These are phyloP conservation scores for Tragelaphus buxtoni DNA, from an alignment of 2,113 vertebrate species.

Conservation along the genomic window DNA sequence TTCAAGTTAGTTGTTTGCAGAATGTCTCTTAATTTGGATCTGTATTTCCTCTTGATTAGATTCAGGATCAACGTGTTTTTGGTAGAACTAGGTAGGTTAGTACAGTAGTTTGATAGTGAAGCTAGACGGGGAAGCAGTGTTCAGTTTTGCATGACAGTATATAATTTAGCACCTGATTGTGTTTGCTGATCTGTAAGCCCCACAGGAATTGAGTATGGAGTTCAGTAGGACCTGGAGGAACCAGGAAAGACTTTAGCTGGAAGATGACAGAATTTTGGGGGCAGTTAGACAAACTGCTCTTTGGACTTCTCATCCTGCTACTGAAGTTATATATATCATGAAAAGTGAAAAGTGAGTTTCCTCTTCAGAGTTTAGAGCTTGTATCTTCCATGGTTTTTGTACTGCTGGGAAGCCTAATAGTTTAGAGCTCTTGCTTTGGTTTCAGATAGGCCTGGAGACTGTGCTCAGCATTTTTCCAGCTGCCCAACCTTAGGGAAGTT, in stretches of 20 bases:
- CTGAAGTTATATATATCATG: not conserved
- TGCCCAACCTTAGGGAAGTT: not conserved
- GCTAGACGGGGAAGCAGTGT: not conserved
- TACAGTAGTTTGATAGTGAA: slow-evolving; percentile 40
- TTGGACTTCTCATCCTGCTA: not conserved
- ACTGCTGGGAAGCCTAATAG: not conserved
- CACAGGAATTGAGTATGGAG: not conserved
- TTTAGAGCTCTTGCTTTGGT: slow-evolving; percentile 5
- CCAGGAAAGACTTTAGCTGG: not conserved
- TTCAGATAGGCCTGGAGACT: not conserved
- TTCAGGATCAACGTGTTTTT: slow-evolving; percentile 14
- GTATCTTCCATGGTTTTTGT: not conserved
- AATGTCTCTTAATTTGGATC: slow-evolving; percentile 29
- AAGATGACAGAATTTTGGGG: slow-evolving; percentile 16
- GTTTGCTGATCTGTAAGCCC: not conserved
- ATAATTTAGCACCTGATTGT: not conserved
- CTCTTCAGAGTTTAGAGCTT: not conserved
- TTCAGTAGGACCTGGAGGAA: not conserved
- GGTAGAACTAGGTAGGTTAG: not conserved
- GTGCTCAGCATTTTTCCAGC: not conserved
- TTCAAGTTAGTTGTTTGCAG: not conserved
- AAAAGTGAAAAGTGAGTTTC: slow-evolving; percentile 36
- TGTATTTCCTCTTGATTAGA: slow-evolving; percentile 8
- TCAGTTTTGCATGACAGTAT: not conserved
- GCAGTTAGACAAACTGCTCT: not conserved